Evolutionary conservation across 2,797 vertebrate species (phyloP).

Genomic region (Tiaroga cobitis): DNA sequence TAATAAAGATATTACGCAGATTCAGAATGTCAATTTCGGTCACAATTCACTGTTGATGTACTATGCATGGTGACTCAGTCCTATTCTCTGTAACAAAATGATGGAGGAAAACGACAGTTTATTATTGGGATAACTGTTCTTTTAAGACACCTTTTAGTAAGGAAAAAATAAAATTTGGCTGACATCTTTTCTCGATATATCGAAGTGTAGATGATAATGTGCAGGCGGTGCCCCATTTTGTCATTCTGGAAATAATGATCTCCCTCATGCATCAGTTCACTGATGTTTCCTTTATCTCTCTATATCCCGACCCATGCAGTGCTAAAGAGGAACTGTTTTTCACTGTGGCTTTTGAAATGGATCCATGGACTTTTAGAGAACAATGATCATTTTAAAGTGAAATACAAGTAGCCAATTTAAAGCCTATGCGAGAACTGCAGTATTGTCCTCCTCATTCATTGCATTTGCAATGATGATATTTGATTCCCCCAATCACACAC

Average conservation of each 20-base stretch:
- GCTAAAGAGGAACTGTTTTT: constrained; percentile 27
- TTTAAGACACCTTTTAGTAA: not conserved
- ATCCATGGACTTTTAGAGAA: constrained; percentile 42
- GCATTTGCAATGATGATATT: not conserved
- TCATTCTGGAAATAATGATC: constrained; percentile 53
- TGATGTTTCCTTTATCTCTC: constrained; percentile 49
- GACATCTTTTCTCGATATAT: not conserved
- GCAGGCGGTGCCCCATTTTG: constrained; percentile 26
- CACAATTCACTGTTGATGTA: not conserved
- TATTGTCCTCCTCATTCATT: not conserved
- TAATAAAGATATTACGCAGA: not conserved
- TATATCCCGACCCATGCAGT: constrained; percentile 34
- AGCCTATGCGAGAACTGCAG: not conserved
- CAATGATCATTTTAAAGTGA: constrained; percentile 25
- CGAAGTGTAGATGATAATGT: not conserved
- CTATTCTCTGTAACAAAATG: not conserved
- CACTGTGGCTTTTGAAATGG: constrained; percentile 36
- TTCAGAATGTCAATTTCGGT: not conserved
- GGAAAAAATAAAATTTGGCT: accelerated
- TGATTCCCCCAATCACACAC: not conserved
- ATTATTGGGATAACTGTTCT: not conserved
- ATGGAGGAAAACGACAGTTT: not conserved
- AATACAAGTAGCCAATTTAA: constrained; percentile 15
- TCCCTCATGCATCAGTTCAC: constrained; percentile 54
- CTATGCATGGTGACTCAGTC: not conserved